Base-by-base conservation (phyloP, 2,797 vertebrate genomes). In the Scolopax bukidnonensis region DNA sequence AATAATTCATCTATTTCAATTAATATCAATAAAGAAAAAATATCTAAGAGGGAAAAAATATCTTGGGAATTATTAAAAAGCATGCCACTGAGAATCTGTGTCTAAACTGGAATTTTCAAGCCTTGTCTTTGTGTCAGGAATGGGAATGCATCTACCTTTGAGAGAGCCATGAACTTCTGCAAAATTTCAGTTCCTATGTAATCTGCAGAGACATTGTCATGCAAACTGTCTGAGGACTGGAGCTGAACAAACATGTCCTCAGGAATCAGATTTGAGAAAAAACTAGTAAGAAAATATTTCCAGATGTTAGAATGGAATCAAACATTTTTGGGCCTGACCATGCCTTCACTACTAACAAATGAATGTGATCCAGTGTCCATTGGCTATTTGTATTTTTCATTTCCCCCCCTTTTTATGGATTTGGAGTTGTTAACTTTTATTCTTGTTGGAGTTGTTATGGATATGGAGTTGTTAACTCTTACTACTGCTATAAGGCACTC, bases 241-340 rank as follows among this genome's bases (percentile, higher is more conserved):
- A 85, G 9, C 16, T 28, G 4, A 47, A 14, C 9, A 21, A 40
- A 82, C 45, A 47, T 0, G 0, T 23, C n/a, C 12, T 56, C 45
- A 57, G 32, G 20, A 68, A 45, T 33, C 28, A 74, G 24, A 20
- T 48, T 33, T 33, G 14, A 16, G 30, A 59, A 71, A 56, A 51
- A 86, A 23, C 36, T 5, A 13, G 3, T 11, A 38, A 10, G 23
- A 57, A 83, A 75, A 75, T 1, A 4, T 68, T 74, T 43, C n/a
- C 12, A 57, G 27, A 20, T 65, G 5, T 54, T 43, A 45, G 4
- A 81, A 83, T 5, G 17, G 54, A 71, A 50, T 2, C 12, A 45
- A 73, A 10, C 47, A 84, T 73, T 86, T 61, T 38, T 48, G 41
- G 4, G 13, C 17, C 20, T 84, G 33, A 50, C 23, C 24, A n/a